Evolutionary conservation across 1,140 invertebrate species (phyloP).

Genomic region (Penaeus japonicus): DNA sequence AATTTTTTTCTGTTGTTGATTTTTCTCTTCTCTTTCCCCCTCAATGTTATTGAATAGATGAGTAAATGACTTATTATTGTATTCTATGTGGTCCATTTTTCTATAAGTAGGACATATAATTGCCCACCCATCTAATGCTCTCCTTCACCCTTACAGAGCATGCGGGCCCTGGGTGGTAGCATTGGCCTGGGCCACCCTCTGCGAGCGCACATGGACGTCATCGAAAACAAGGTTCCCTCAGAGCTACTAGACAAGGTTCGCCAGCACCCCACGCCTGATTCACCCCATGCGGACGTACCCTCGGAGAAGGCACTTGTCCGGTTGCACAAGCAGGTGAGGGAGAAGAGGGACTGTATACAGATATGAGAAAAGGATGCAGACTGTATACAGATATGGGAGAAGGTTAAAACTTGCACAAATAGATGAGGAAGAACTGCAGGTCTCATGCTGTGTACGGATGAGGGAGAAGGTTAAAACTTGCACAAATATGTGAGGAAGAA

Average conservation of each 20-base stretch:
- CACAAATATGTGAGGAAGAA: too few species aligned
- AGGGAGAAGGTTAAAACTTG: too few species aligned
- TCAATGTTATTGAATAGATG: not conserved
- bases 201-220: conserved; percentile 75
- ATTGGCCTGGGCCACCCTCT: conserved; percentile 66
- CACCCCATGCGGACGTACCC: conserved; percentile 75
- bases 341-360: not conserved
- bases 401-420: not conserved
- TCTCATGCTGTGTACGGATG: not conserved
- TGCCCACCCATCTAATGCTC: not conserved
- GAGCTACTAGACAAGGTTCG: conserved; percentile 78
- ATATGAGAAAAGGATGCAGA: too few species aligned
- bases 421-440: not conserved
- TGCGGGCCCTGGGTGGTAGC: conserved; percentile 47
- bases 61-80: too few species aligned
- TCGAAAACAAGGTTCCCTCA: conserved; percentile 84
- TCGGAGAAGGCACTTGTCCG: conserved; percentile 83
- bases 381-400: not conserved
- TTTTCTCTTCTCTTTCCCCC: not conserved
- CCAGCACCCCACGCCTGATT: conserved; percentile 69
- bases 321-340: conserved; percentile 69
- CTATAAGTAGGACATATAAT: not conserved
- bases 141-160: conserved; percentile 32
- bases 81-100: too few species aligned
- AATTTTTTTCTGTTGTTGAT: not conserved